A percentile compares a stretch with the other conserved stretches of the same genome.
Conservation (phyloP, 1,140 invertebrate species). For the Centruroides sculpturatus region DNA sequence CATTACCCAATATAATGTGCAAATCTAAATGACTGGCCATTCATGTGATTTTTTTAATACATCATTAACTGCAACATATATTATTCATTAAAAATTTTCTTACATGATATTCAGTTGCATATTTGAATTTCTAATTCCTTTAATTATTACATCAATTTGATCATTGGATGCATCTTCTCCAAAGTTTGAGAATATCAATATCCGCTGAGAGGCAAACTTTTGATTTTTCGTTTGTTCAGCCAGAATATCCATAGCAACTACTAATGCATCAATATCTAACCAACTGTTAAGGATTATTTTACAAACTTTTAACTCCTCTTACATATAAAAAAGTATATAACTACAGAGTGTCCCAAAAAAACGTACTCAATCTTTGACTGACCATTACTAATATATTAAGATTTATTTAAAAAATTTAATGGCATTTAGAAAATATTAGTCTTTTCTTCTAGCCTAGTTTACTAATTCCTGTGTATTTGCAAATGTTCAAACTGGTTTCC, state of each 20-base stretch:
- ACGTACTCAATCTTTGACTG: neutral
- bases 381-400: no score
- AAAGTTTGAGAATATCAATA: constrained; percentile 31
- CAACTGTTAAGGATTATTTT: neutral
- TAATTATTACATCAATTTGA: constrained; percentile 27
- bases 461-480: no score
- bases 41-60: no score
- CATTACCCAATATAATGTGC: no score
- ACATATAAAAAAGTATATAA: no score
- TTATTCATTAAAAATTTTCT: constrained; percentile 15
- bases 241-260: constrained; percentile 35
- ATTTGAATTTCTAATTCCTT: constrained; percentile 25
- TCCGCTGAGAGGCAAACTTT: constrained; percentile 21
- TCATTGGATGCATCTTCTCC: constrained; percentile 29
- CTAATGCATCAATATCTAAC: constrained; percentile 29
- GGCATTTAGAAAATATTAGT: no score
- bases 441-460: no score
- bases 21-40: no score
- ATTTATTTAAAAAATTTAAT: no score
- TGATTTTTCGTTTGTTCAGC: constrained; percentile 19
- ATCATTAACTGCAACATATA: no score
- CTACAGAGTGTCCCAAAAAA: neutral
- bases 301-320: no score
- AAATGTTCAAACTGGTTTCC: no score
- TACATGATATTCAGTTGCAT: constrained; percentile 33